Evolutionary conservation across 1,140 invertebrate genomes (phyloP), one percentile per base, ranked within the genome.

Genomic region (Medauroidea extradentata): DNA sequence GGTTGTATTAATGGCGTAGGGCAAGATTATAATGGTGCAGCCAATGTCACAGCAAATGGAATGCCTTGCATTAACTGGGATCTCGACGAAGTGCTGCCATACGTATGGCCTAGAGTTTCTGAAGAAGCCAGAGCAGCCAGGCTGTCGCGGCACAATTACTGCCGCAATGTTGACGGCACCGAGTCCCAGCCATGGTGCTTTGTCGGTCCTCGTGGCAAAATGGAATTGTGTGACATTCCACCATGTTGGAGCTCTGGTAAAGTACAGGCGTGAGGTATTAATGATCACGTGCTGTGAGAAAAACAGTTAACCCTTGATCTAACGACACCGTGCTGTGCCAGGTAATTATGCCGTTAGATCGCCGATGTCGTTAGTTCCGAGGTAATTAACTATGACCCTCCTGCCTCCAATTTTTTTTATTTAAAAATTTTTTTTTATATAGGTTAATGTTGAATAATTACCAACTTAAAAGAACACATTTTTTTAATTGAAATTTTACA

Each of bases 151-250:
- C 79, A 83, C 56, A 82, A 83, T 65, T 78, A 75, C 60, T 85
- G 83, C 61, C 72, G 81, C 55, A 83, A 83, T 70, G 77, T 79
- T 1, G 78, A 75, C 63, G 75, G 77, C 0, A 66, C 61, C 3
- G 75, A 73, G n/a, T 67, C 67, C 1, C 71, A 67, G n/a, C 82
- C 82, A 0, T 85, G 82, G 82, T 85, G 83, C 59, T 84, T 72
- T 61, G 71, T 72, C 14, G 68, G 64, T 3, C 16, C 13, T 3
- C 16, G 16, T 9, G 41, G 2, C 13, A 68, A 75, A 53, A 74
- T 71, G 21, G 81, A 83, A 63, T 74, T 76, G 53, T 84, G 83
- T 57, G 81, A 83, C 60, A 81, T 84, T 60, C 81, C 81, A 2
- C 39, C 66, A 13, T 83, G 79, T 60, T 67, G 69, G 27, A 68